Conservation (phyloP, 2,888 invertebrate species). For the Drosophila greeni region DNA sequence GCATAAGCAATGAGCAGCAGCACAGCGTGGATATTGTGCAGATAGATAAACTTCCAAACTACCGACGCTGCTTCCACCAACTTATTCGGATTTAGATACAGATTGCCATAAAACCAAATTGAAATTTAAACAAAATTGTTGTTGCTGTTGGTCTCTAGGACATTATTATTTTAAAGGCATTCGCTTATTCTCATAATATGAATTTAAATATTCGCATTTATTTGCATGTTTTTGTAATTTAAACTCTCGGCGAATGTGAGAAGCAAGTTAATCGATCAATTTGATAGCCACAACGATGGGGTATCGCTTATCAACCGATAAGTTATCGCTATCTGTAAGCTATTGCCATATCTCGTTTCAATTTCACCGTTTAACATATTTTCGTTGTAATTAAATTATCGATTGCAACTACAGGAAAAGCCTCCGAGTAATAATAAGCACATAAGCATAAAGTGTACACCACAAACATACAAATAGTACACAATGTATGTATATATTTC, state of each 20-base stretch:
- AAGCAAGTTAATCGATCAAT: slow-evolving; percentile 4
- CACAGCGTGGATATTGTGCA: slow-evolving; percentile 36
- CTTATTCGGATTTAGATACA: slow-evolving; percentile 22
- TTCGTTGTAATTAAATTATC: slow-evolving; percentile 63
- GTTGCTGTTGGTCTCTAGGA: background rate
- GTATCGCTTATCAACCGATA: slow-evolving; percentile 15
- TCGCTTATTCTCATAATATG: background rate
- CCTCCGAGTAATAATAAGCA: slow-evolving; percentile 58
- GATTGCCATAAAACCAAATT: slow-evolving; percentile 21
- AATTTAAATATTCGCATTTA: background rate
- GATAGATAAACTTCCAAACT: slow-evolving; percentile 26
- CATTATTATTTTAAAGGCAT: background rate
- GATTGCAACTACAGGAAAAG: slow-evolving; percentile 46
- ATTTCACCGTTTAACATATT: slow-evolving; percentile 37
- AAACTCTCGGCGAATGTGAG: too few species aligned
- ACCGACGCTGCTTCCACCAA: slow-evolving; percentile 2
- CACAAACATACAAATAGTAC: slow-evolving; percentile 8
- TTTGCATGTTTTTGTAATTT: background rate
- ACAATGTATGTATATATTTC: background rate
- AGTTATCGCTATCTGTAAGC: slow-evolving; percentile 8
- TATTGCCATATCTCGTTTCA: slow-evolving; percentile 15
- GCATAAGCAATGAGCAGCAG: slow-evolving; percentile 32
- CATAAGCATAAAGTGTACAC: slow-evolving; percentile 21
- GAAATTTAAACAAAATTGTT: slow-evolving; percentile 12
- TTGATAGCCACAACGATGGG: slow-evolving; percentile 2